Evolutionary conservation across 2,888 invertebrate species (phyloP), one percentile per base, ranked within the genome.

Genomic region (Taenaris catops): DNA sequence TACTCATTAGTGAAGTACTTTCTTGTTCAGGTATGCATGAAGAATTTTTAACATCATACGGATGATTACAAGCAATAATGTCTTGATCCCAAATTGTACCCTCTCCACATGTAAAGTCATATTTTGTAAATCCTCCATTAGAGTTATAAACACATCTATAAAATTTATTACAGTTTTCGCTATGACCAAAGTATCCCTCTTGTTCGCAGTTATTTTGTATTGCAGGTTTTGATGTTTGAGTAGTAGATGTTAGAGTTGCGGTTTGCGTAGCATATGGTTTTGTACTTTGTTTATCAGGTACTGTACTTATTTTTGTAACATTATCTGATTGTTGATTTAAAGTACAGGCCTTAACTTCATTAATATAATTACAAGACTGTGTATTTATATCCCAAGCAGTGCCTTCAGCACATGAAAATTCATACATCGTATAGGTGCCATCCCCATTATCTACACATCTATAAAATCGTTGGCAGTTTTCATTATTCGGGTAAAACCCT

Each of bases 41-140:
- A 6, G 71, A 70, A 40, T 72, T 70, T 21, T 45, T 44, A 8
- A 86, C 84, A 46, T 81, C 75, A 51, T 66, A 60, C 28, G 84
- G 81, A 56, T 84, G 79, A 56, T 86, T 86, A 51, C 86, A 86
- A 16, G 27, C 91, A 89, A 59, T 89, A 38, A 90, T 72, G 31
- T 86, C 74, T 37, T 90, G 88, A 71, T 94, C 93, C 94, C 94
- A 95, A 16, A 92, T 91, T 2, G 94, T 95, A 28, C 93, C 94
- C 34, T 91, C 89, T 1, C 91, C 92, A 65, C 95, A 95, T 6
- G 78, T 78, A 63, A 93, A 95, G 43, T 93, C 91, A 59, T 92
- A 91, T 68, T 89, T 91, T 25, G 74, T 90, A 51, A 81, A 92
- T 1, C 84, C 83, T 40, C 89, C 89, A 12, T 86, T 73, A 0